Evolutionary conservation across 1,140 invertebrate species (phyloP).

Genomic region (Drosophila chauvacae): DNA sequence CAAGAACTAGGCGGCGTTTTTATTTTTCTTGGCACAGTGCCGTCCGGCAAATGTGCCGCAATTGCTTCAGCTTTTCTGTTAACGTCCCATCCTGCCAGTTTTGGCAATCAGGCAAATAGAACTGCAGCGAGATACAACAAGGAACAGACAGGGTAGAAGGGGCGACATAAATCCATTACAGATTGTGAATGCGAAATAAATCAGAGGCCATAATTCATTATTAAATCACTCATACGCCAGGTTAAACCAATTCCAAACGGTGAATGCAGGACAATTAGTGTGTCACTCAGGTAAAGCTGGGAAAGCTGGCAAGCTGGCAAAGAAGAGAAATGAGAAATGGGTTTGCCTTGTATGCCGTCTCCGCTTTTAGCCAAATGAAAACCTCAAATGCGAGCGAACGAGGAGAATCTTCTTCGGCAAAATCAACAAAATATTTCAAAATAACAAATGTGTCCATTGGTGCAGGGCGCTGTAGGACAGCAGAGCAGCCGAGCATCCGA

Average conservation of each 20-base stretch:
- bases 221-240: conserved; percentile 82
- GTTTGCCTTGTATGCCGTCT: conserved; percentile 33
- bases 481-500: background rate
- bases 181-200: conserved; percentile 57
- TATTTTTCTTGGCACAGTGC: conserved; percentile 72
- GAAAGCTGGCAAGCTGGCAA: conserved; percentile 11
- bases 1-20: conserved; percentile 53
- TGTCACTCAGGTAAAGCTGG: conserved; percentile 54
- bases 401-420: conserved; percentile 58
- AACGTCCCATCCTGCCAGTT: conserved; percentile 14
- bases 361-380: conserved; percentile 76
- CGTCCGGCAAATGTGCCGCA: conserved; percentile 31
- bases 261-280: conserved; percentile 73
- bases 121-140: background rate
- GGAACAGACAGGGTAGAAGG: conserved; percentile 8
- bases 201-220: conserved; percentile 78
- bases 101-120: conserved; percentile 29
- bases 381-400: conserved; percentile 63
- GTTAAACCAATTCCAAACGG: conserved; percentile 70
- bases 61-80: conserved; percentile 41
- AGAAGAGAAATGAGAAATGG: conserved; percentile 54
- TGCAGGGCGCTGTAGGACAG: conserved; percentile 15
- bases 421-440: conserved; percentile 83
- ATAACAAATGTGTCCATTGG: conserved; percentile 77
- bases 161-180: conserved; percentile 71